phyloP scores from a whole-genome alignment of 2,113 vertebrate species.

The Cochlearius cochlearius region DNA sequence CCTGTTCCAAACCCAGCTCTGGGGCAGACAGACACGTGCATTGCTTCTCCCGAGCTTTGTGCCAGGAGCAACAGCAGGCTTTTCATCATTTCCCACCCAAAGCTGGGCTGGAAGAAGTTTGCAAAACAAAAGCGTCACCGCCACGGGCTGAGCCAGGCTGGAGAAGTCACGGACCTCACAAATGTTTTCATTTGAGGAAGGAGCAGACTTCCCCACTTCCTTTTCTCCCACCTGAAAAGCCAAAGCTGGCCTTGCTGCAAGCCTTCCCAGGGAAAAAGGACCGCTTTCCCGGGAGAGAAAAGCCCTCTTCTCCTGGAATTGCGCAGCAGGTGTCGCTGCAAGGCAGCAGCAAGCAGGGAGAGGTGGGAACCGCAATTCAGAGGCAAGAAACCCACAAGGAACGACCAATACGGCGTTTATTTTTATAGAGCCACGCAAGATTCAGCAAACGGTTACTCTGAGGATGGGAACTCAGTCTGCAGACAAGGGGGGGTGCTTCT shows the following conservation, averaged over 20 bases:
- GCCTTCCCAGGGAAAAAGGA: background rate
- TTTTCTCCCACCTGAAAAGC: background rate
- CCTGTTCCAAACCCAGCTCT: background rate
- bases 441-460: background rate
- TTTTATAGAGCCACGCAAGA: background rate
- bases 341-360: background rate
- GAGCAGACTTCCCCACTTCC: background rate
- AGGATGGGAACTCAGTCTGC: background rate
- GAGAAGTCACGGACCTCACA: background rate
- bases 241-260: background rate
- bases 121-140: background rate
- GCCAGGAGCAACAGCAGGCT: background rate
- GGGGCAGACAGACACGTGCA: background rate
- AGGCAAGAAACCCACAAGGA: background rate
- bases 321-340: slow-evolving; percentile 64
- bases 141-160: background rate
- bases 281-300: background rate
- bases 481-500: background rate
- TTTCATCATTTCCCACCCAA: background rate
- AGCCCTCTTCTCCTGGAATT: accelerated
- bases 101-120: background rate
- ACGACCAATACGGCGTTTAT: accelerated
- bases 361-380: background rate
- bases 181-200: background rate
- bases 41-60: background rate